phyloP scores from a whole-genome alignment of 2,113 vertebrate genomes.

The Collichthys lucidus region DNA sequence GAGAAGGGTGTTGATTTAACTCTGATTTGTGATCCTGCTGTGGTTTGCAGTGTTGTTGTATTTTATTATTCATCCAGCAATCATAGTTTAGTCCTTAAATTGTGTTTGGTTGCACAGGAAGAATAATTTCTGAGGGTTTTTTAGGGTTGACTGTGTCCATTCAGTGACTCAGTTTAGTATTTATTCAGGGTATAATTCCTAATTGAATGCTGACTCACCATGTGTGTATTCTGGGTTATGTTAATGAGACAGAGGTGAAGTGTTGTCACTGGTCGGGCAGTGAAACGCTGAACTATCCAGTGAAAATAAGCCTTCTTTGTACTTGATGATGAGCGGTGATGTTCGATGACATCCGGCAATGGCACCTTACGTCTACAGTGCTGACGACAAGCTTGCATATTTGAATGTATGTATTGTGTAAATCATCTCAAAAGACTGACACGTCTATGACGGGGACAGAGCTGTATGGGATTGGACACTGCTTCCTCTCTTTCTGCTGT shows the following conservation, averaged over 20 bases:
- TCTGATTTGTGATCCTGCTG: not conserved
- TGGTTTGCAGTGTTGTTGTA: not conserved
- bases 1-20: not conserved
- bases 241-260: slow-evolving; percentile 39
- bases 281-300: slow-evolving; percentile 32
- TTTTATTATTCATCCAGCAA: not conserved
- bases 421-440: slow-evolving; percentile 52
- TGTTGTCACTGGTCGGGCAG: slow-evolving; percentile 39
- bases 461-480: slow-evolving; percentile 41
- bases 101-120: not conserved
- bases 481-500: slow-evolving; percentile 57
- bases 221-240: slow-evolving; percentile 3
- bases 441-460: slow-evolving; percentile 42
- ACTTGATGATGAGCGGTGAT: slow-evolving; percentile 46
- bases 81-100: not conserved
- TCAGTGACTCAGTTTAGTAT: not conserved
- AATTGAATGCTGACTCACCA: too few species aligned
- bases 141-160: not conserved
- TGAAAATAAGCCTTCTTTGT: slow-evolving; percentile 62
- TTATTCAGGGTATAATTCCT: too few species aligned
- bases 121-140: not conserved
- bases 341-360: slow-evolving; percentile 40
- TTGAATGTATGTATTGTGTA: slow-evolving; percentile 29
- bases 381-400: slow-evolving; percentile 37
- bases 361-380: slow-evolving; percentile 56